Evolutionary conservation across 1,140 invertebrate species (phyloP), one percentile per base, ranked within the genome.

Genomic region (Planococcus citri): DNA sequence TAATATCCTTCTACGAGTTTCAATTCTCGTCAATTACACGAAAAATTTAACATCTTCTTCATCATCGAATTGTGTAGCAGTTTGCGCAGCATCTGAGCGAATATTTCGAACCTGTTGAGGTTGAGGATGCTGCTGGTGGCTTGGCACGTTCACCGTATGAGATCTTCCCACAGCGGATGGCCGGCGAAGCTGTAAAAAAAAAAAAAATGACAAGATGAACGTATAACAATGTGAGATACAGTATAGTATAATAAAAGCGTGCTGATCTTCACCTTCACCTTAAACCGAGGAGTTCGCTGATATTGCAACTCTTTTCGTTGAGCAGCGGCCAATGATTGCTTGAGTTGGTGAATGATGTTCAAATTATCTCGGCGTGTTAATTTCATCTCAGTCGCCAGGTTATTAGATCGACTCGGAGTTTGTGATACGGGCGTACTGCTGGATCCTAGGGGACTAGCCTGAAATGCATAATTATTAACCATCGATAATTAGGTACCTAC

Each of bases 291-390:
- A n/a, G n/a, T n/a, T n/a, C n/a, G 86, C 76, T 88, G 87, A 75
- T 87, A 88, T 73, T 88, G 86, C 14, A 86, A 84, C 75, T 89
- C 87, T 76, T 88, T 86, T 73, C 87, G 85, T 72, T 88, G 87
- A 0, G 88, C 87, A 0, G 86, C 87, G 76, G 88, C 87, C 58
- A 89, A 76, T 0, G 86, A 88, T 76, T 89, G 87, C 72, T 85
- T 83, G 12, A 90, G 74, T 69, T 88, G 82, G 72, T 85, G 83
- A 41, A 86, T 86, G 75, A 85, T 85, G 27, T 83, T 75, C 12
- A 88, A 75, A 79, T 89, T 89, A 71, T 87, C 84, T 74, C 87
- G 85, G 29, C 87, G 78, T 67, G 85, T 86, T 12, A n/a, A 33
- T 33, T 33, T n/a, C n/a, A n/a, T n/a, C n/a, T n/a, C n/a, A n/a